Evolutionary conservation across 1,140 invertebrate species (phyloP).

Genomic region (Anastrepha ludens): DNA sequence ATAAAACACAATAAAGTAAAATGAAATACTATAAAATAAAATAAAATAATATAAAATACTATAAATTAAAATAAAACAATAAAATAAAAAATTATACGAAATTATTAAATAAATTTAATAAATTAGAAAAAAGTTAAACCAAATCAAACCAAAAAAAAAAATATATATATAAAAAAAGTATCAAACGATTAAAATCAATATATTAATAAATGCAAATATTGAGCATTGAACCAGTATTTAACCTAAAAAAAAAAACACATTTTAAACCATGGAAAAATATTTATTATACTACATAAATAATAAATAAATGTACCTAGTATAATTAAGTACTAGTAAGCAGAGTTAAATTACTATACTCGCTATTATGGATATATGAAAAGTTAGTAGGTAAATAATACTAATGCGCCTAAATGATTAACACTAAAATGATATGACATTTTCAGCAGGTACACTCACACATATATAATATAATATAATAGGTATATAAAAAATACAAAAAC

Average conservation of each 20-base stretch:
- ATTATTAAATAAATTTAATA: neutral
- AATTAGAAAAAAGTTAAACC: neutral
- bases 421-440: neutral
- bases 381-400: neutral
- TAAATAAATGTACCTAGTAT: slow-evolving; percentile 30
- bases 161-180: neutral
- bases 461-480: neutral
- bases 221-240: neutral
- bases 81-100: no score
- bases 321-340: neutral
- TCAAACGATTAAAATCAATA: neutral
- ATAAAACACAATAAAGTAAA: no score
- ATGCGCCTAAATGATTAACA: neutral
- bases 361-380: neutral
- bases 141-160: neutral
- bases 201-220: neutral
- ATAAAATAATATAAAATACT: no score
- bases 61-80: no score
- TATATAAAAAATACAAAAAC: neutral
- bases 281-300: neutral
- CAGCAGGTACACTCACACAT: neutral
- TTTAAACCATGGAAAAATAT: neutral
- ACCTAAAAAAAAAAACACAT: neutral
- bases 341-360: neutral
- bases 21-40: no score